Base-by-base conservation (phyloP, 2,888 invertebrate species). In the Bruchidius siliquastri region DNA sequence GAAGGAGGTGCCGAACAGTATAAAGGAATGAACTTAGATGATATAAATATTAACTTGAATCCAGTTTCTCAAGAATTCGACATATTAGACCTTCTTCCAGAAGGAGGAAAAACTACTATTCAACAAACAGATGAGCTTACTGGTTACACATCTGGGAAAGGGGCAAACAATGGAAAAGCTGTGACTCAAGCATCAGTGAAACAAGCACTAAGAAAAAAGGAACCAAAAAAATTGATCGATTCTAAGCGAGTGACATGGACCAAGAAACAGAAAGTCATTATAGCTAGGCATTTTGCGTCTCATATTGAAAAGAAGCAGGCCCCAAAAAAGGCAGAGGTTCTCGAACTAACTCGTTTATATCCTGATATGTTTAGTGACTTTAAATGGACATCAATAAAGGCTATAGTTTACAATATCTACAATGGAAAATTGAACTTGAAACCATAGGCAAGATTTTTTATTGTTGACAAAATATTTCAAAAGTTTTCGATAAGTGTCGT, bases 21-120 rank as follows among this genome's bases (percentile, higher is more conserved):
- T 32, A 75, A 75, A 72, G 77, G 77, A 21, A 75, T 72, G 69
- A 18, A 68, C 2, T 67, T 77, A 68, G 74, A 77, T 72, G 77
- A 77, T 20, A 77, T 77, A 20, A 68, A 74, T 71, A 72, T 75
- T 67, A 71, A 75, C 67, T 72, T 75, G 32, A 72, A 49, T 20
- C 95, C 97, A 0, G 90, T 98, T 79, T 98, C 98, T 26, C 88
- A 98, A 72, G 98, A 98, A 85, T 98, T 97, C 86, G 97, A 97
- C 83, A 89, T 98, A 73, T 97, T 98, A 87, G 95, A 94, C 91
- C 93, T 97, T 0, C 18, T 49, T 3, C 1, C 6, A 13, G 49
- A 18, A 49, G n/a, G 74, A 74, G 22, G 72, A n/a, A 22, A 66
- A 49, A 8, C 6, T 1, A 3, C n/a, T 18, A 13, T 13, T 49